Evolutionary conservation across 2,797 vertebrate species (phyloP).

Genomic region (Bryconaethiops microstoma): DNA sequence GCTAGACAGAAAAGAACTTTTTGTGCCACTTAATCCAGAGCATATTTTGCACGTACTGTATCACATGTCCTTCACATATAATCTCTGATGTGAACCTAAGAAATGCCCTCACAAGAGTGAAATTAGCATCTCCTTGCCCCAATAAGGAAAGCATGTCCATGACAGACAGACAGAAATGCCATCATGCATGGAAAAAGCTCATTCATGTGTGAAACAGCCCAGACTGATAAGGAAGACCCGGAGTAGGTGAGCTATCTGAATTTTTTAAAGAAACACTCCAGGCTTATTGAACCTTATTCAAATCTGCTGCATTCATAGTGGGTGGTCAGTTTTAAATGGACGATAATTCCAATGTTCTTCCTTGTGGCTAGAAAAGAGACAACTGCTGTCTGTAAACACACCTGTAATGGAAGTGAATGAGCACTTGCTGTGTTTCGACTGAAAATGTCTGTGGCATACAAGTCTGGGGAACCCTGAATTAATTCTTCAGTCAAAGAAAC

Average conservation of each 20-base stretch:
- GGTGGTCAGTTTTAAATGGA: not conserved
- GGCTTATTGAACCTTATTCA: not conserved
- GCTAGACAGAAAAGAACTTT: constrained; percentile 17
- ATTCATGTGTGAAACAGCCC: constrained; percentile 20
- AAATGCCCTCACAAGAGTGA: not conserved
- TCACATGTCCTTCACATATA: constrained; percentile 5
- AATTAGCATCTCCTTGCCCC: constrained; percentile 3
- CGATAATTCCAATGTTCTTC: not conserved
- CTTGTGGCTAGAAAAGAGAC: not conserved
- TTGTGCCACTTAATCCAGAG: constrained; percentile 17
- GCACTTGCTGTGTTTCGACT: not conserved
- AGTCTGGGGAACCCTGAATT: too few species aligned
- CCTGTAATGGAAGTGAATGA: not conserved
- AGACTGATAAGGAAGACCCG: not conserved
- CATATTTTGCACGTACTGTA: not conserved
- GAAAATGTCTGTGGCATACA: not conserved
- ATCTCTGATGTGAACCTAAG: not conserved
- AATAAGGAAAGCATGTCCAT: not conserved
- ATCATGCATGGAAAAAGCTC: constrained; percentile 6
- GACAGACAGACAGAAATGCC: constrained; percentile 26
- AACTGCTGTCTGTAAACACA: not conserved
- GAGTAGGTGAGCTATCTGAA: not conserved
- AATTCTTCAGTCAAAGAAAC: too few species aligned
- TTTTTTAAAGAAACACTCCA: not conserved
- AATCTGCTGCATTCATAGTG: too few species aligned